Evolutionary conservation across 2,797 vertebrate species (phyloP).

Genomic region (Megalops cyprinoides): DNA sequence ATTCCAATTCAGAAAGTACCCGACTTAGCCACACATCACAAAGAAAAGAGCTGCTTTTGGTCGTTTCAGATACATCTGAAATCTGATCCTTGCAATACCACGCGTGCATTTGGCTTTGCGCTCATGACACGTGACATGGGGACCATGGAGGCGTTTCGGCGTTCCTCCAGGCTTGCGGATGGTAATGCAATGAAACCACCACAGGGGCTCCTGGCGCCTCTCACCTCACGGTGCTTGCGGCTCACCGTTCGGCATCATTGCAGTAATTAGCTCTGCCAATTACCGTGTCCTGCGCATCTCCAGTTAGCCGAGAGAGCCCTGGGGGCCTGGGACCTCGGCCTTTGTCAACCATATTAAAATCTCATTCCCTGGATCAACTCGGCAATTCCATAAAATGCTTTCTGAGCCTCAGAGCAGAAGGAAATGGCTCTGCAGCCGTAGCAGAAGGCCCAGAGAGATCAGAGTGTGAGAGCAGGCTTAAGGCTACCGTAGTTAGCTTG

Average conservation of each 20-base stretch:
- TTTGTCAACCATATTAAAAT: conserved; percentile 22
- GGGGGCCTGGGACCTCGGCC: neutral
- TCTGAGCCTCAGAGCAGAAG: neutral
- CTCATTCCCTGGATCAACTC: neutral
- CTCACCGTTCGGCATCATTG: neutral
- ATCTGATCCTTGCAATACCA: too few species aligned
- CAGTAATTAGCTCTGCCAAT: conserved; percentile 1
- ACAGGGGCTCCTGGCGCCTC: neutral
- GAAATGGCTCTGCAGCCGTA: neutral
- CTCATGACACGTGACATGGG: too few species aligned
- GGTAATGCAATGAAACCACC: too few species aligned
- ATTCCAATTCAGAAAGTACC: neutral
- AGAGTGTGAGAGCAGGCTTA: too few species aligned
- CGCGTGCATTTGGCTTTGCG: too few species aligned
- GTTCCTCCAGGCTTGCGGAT: too few species aligned
- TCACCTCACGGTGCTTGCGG: neutral
- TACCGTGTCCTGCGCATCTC: neutral
- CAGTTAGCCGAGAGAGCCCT: neutral
- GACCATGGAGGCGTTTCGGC: too few species aligned
- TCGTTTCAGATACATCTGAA: too few species aligned
- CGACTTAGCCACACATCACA: neutral
- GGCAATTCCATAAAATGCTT: neutral
- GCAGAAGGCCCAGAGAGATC: neutral
- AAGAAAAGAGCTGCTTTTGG: too few species aligned
- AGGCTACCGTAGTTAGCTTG: neutral